Evolutionary conservation across 2,113 vertebrate species (phyloP), one percentile per base, ranked within the genome.

Genomic region (Sakesphorus luctuosus): DNA sequence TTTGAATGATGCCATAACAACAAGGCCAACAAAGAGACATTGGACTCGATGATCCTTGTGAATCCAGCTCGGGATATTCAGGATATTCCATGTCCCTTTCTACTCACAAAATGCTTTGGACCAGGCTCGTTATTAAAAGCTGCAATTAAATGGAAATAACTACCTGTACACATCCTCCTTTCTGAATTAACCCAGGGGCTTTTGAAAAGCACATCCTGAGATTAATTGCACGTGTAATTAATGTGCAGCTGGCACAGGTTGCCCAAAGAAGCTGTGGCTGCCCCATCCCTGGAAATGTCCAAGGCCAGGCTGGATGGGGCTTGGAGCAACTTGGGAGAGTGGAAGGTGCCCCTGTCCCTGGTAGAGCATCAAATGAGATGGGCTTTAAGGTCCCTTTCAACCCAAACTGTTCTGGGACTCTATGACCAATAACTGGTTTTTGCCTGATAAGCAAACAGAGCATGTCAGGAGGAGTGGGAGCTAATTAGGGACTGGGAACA

Each of bases 281-380:
- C 13, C 3, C 24, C 62, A 53, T 3, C 38, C 28, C 71, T 89
- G 71, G 62, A 2, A 47, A 20, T 62, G 55, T 9, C 55, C 78
- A 18, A 47, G 55, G 24, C 16, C 53, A 40, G n/a, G 62, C 0
- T 75, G 76, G 85, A 55, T 0, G 0, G 35, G 33, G 18, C 3
- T 74, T 28, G 87, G 38, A 83, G 16, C 62, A 35, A 0, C 9
- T 38, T 68, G 87, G 78, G 40, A 11, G 0, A 2, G 58, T 26
- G 59, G 59, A 23, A 80, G 17, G 9, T 59, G 52, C 24, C 59
- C 33, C 50, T 73, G 58, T 13, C 9, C 17, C 1, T 40, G 47
- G 28, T n/a, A 87, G 9, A 12, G 19, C 9, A 1, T 63, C 40
- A 43, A 1, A n/a, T 13, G 13, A 21, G 23, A 38, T 61, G 35